These are phyloP conservation scores for Eclectus roratus DNA, from an alignment of 2,113 vertebrate species.

Conservation along the genomic window DNA sequence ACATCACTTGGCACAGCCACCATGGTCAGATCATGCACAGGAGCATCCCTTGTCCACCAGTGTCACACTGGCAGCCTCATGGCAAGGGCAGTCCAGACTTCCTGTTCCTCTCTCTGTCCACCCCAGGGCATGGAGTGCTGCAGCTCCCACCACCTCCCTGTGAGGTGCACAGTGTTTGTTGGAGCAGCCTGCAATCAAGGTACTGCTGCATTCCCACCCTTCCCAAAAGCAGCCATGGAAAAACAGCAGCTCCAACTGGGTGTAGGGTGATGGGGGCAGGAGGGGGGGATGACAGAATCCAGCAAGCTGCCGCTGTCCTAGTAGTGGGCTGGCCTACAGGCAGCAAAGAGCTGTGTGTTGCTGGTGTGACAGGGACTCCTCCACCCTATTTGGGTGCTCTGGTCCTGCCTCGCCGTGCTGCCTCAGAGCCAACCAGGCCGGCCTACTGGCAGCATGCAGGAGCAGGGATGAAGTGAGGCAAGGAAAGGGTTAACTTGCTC, in stretches of 20 bases:
- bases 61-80: background rate
- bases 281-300: background rate
- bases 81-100: too few relatives aligned
- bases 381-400: too few relatives aligned
- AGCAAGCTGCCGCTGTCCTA: background rate
- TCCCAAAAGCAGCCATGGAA: background rate
- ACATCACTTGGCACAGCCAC: background rate
- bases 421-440: background rate
- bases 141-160: fast-evolving
- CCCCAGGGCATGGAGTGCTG: fast-evolving
- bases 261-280: background rate
- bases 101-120: background rate
- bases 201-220: background rate
- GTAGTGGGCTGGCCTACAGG: background rate
- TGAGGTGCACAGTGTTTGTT: fast-evolving
- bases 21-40: fast-evolving
- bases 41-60: fast-evolving
- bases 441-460: background rate
- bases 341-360: background rate
- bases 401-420: background rate
- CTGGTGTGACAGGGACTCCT: background rate
- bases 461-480: background rate
- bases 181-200: background rate
- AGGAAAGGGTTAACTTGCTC: background rate
- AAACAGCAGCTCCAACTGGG: fast-evolving